Evolutionary conservation across 2,113 vertebrate species (phyloP), one percentile per base, ranked within the genome.

Genomic region (Zeus faber): DNA sequence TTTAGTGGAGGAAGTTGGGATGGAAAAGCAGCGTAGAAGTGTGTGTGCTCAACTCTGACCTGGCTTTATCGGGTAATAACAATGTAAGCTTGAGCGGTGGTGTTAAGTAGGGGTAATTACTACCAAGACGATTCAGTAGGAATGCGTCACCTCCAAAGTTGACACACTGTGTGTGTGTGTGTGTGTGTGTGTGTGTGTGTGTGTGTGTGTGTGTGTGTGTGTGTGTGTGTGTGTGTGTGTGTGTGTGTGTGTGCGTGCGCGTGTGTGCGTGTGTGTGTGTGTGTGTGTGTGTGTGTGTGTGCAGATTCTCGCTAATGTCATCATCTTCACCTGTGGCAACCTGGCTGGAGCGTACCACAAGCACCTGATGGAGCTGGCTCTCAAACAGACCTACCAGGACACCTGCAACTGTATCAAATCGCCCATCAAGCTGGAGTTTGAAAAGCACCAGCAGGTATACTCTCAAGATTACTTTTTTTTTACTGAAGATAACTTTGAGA

Each of bases 371-470:
- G 96, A 98, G 21, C 87, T 98, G 2, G 97, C 96, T 0, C 89
- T 98, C 27, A 94, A 92, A 74, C 97, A 99, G 68, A 99, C 97
- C 0, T 99, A 98, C 49, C 95, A 95, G 52, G 97, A 99, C 84
- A 98, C 94, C 0, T 98, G 96, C 82, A 98, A 97, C 74, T 98
- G 95, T 85, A 97, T 99, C 85, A 98, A 98, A 74, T 98, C 97
- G 1, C 93, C 96, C 4, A 98, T 99, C 83, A 99, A 99, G 68
- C 59, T 99, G 14, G 97, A 99, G 61, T 99, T 97, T 80, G 95
- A 98, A 79, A 99, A 98, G 65, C 94, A 94, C 27, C 97, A 99
- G 58, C 97, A 99, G 95, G 97, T 99, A 90, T 26, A 33, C 27
- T n/a, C n/a, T n/a, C n/a, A n/a, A n/a, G n/a, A n/a, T n/a, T n/a